A percentile compares a stretch with the other conserved stretches of the same genome.
phyloP scores from a whole-genome alignment of 2,888 invertebrate genomes.

The Pyrrhosoma nymphula region DNA sequence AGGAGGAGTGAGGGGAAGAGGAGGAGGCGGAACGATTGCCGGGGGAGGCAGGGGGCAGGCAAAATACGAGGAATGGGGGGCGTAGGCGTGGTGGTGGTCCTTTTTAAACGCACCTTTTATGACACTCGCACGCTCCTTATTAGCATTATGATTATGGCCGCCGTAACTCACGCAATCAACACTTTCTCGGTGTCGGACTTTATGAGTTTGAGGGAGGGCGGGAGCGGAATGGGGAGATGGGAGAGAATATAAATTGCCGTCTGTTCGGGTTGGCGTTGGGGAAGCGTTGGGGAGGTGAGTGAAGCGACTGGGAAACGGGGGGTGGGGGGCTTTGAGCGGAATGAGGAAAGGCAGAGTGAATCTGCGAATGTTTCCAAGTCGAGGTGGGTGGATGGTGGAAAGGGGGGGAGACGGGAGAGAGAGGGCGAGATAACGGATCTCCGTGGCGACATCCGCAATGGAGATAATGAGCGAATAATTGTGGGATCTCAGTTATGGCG shows the following conservation, averaged over 20 bases:
- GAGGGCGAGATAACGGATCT: conserved; percentile 43
- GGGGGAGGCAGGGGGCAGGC: background rate
- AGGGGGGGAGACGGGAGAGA: background rate
- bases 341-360: conserved; percentile 22
- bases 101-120: conserved; percentile 67
- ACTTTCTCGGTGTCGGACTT: conserved; percentile 61
- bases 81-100: conserved; percentile 32
- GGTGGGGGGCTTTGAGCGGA: too few species aligned
- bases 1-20: background rate
- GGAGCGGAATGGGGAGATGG: too few species aligned
- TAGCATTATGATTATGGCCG: conserved; percentile 65
- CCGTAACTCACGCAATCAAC: conserved; percentile 62
- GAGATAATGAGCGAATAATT: conserved; percentile 66
- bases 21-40: background rate
- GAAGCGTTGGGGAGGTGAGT: background rate
- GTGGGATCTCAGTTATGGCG: conserved; percentile 46
- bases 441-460: conserved; percentile 38
- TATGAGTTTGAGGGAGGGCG: conserved; percentile 10
- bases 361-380: background rate
- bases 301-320: background rate
- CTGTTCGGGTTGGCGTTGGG: conserved; percentile 23
- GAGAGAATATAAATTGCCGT: conserved; percentile 29
- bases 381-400: background rate
- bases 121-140: conserved; percentile 66
- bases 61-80: conserved; percentile 9